These are phyloP conservation scores for Prionailurus viverrinus DNA, from an alignment of 2,113 vertebrate species.

Conservation along the genomic window DNA sequence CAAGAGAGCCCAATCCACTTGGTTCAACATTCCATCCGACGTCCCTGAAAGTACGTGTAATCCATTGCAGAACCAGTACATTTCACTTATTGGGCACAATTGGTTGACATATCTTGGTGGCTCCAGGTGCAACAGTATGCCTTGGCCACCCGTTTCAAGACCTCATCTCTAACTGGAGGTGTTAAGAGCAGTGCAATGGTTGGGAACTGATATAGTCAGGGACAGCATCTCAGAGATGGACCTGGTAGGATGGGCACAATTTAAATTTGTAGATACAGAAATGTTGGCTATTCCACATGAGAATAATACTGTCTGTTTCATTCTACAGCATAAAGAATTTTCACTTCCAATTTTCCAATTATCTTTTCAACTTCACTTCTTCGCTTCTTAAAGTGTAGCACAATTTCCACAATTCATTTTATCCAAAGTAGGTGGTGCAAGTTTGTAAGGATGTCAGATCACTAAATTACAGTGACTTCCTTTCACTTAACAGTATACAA, in stretches of 20 bases:
- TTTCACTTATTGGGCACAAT: not conserved
- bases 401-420: not conserved
- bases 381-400: not conserved
- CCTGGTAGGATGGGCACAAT: not conserved
- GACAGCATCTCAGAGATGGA: not conserved
- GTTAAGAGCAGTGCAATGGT: not conserved
- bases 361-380: conserved; percentile 13
- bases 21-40: not conserved
- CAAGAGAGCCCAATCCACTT: not conserved
- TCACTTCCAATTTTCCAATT: not conserved
- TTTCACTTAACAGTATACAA: not conserved
- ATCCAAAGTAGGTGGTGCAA: not conserved
- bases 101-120: not conserved
- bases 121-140: not conserved
- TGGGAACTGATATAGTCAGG: not conserved
- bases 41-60: not conserved
- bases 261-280: not conserved
- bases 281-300: not conserved
- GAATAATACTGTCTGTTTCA: not conserved
- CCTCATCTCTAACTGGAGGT: not conserved
- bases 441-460: not conserved
- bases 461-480: not conserved
- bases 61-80: not conserved
- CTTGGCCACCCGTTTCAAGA: not conserved
- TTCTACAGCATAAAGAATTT: not conserved